Evolutionary conservation across 2,888 invertebrate species (phyloP).

Genomic region (Drosophila vallismaia): DNA sequence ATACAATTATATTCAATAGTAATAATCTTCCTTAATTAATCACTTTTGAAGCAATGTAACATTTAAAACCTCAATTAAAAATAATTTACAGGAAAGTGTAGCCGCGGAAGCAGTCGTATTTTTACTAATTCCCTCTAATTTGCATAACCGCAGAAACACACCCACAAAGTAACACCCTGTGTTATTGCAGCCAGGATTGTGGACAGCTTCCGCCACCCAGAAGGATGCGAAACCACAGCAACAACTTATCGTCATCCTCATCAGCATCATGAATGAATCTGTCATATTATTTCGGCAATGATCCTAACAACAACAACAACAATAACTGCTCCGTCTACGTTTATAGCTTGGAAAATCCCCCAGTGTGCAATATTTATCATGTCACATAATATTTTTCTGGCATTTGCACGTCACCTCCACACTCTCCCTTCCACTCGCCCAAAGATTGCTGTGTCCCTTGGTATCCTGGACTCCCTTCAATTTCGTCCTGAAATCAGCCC

Average conservation of each 20-base stretch:
- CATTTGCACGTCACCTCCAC: slow-evolving; percentile 76
- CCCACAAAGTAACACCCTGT: slow-evolving; percentile 26
- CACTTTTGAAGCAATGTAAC: too few species aligned
- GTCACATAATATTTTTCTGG: slow-evolving; percentile 81
- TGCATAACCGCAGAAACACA: slow-evolving; percentile 40
- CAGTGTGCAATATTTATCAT: slow-evolving; percentile 77
- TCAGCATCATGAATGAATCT: slow-evolving; percentile 72
- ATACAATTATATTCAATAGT: too few species aligned
- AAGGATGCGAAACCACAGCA: slow-evolving; percentile 26
- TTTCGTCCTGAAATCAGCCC: slow-evolving; percentile 9
- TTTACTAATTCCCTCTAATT: slow-evolving; percentile 23
- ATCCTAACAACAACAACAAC: slow-evolving; percentile 68
- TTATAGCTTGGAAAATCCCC: slow-evolving; percentile 56
- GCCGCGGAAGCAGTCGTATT: slow-evolving; percentile 1
- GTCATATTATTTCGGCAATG: slow-evolving; percentile 79
- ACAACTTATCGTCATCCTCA: slow-evolving; percentile 24
- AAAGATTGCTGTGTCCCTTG: not conserved
- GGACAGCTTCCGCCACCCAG: not conserved
- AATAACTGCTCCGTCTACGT: slow-evolving; percentile 25
- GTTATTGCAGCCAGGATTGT: slow-evolving; percentile 8
- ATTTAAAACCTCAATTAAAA: too few species aligned
- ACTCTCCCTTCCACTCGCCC: not conserved
- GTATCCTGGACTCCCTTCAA: not conserved
- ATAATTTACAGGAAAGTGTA: not conserved
- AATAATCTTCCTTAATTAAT: too few species aligned